Percentiles rank a stretch among this genome's conserved stretches.
Conservation (phyloP, 2,888 invertebrate species). For the Dryomyza anilis region DNA sequence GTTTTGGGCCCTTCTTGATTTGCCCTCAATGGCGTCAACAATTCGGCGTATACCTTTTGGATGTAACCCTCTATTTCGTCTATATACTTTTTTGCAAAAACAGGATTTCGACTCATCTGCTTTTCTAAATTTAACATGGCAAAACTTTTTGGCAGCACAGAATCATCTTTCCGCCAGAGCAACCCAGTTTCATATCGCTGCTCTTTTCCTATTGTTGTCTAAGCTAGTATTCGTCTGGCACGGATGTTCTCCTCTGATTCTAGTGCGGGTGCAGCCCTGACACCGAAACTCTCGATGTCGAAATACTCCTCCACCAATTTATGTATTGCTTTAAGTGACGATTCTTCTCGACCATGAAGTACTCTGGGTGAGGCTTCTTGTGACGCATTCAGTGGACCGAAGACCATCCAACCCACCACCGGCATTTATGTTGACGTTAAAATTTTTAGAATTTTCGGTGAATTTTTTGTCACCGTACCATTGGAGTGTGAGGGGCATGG, state of each 20-base stretch:
- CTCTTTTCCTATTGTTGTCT: neutral
- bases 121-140: neutral
- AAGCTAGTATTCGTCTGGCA: neutral
- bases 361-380: neutral
- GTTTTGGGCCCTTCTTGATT: too few relatives aligned
- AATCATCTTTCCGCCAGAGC: neutral
- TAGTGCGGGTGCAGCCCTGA: neutral
- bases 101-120: neutral
- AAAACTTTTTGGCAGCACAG: neutral
- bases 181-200: neutral
- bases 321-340: neutral
- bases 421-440: neutral
- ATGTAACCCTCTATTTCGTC: neutral
- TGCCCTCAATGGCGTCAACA: too few relatives aligned
- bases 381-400: neutral
- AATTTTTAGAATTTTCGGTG: neutral
- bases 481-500: neutral
- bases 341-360: neutral
- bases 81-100: neutral
- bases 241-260: neutral
- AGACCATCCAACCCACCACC: neutral
- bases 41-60: neutral
- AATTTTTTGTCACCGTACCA: slow-evolving; percentile 3
- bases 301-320: neutral
- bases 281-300: neutral